Percentiles rank a stretch among this genome's conserved stretches.
These are phyloP conservation scores for Volucella inflata DNA, from an alignment of 2,888 invertebrate genomes.

Conservation along the genomic window DNA sequence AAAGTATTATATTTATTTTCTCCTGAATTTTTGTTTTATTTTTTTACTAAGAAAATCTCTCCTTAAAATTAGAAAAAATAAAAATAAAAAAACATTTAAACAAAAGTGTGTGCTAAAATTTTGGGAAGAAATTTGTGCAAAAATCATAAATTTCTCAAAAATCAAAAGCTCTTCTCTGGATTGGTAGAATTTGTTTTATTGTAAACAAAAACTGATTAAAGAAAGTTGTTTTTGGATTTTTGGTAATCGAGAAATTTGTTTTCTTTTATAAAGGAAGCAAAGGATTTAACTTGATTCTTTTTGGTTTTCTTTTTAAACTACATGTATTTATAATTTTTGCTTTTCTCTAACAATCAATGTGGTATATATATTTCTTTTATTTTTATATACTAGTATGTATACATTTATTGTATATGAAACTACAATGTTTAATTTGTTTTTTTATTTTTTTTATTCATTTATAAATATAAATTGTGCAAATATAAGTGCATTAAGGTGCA, in stretches of 20 bases:
- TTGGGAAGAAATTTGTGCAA: conserved; percentile 2
- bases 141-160: conserved; percentile 4
- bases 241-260: neutral
- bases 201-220: neutral
- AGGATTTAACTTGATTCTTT: conserved; percentile 55
- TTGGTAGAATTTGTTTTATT: neutral
- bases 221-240: neutral
- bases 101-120: conserved; percentile 44
- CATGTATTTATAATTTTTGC: conserved; percentile 29
- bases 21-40: conserved; percentile 13
- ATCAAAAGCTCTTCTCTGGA: conserved; percentile 61
- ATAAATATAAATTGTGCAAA: conserved; percentile 69
- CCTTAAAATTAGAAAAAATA: conserved; percentile 39
- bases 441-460: conserved; percentile 51
- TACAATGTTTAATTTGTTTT: conserved; percentile 31
- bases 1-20: neutral
- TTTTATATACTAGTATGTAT: neutral
- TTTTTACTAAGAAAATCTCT: conserved; percentile 68
- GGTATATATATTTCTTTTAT: conserved; percentile 45
- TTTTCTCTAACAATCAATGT: conserved; percentile 65
- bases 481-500: conserved; percentile 75
- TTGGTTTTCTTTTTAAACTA: conserved; percentile 57
- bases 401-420: conserved; percentile 62
- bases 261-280: conserved; percentile 47
- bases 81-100: conserved; percentile 1